Percentiles rank a stretch among this genome's conserved stretches.
These are phyloP conservation scores for Mus pahari DNA, from an alignment of 2,113 vertebrate genomes.

Conservation along the genomic window DNA sequence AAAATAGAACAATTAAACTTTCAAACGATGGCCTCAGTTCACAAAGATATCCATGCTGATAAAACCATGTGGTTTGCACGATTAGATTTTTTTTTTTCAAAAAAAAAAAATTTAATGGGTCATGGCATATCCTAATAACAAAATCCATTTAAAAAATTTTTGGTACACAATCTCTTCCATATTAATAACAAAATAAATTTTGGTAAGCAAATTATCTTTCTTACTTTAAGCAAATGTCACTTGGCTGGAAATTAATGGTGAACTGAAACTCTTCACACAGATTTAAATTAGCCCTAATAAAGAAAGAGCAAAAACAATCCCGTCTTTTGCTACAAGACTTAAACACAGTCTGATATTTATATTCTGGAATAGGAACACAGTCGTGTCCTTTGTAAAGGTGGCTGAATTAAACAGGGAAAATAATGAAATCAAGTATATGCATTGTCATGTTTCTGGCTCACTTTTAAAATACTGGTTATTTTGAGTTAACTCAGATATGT, in stretches of 20 bases:
- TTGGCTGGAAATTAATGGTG: neutral
- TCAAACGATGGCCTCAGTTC: neutral
- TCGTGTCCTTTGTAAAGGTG: slow-evolving; percentile 8
- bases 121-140: neutral
- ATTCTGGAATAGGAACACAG: neutral
- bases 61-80: neutral
- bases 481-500: neutral
- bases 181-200: neutral
- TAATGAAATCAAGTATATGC: slow-evolving; percentile 14
- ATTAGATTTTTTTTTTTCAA: neutral
- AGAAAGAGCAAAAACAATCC: neutral
- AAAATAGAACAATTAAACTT: neutral
- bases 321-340: slow-evolving; percentile 32
- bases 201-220: neutral
- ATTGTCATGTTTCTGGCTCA: neutral
- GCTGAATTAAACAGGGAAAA: slow-evolving; percentile 44
- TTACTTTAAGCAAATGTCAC: neutral
- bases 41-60: neutral
- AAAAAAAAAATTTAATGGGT: too few species aligned
- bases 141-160: neutral
- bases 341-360: slow-evolving; percentile 36
- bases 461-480: neutral
- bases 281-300: slow-evolving; percentile 44
- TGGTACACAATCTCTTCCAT: neutral
- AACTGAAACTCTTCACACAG: neutral